phyloP scores from a whole-genome alignment of 2,113 vertebrate genomes.

The Motacilla alba region DNA sequence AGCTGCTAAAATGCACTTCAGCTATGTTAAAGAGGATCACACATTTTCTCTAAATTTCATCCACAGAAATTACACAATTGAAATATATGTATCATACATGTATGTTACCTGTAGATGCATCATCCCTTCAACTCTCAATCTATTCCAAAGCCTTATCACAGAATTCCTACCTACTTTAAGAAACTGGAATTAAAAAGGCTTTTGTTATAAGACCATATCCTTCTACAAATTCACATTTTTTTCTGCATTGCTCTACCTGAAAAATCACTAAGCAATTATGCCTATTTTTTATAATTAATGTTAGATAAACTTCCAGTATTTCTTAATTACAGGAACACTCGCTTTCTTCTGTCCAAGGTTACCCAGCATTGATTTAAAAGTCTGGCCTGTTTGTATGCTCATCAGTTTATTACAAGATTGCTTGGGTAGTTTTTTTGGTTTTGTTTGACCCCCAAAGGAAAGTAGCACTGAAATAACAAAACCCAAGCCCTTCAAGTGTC shows the following conservation, averaged over 20 bases:
- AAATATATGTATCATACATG: neutral
- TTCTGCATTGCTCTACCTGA: neutral
- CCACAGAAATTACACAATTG: neutral
- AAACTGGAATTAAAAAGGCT: neutral
- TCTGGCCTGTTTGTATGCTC: neutral
- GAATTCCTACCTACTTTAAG: neutral
- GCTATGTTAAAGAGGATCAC: neutral
- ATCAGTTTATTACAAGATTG: neutral
- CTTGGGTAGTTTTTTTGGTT: neutral
- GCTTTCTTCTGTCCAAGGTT: conserved; percentile 20
- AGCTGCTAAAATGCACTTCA: neutral
- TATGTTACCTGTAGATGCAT: neutral
- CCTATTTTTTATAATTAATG: neutral
- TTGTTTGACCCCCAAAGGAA: neutral
- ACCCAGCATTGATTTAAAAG: neutral
- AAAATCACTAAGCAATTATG: neutral
- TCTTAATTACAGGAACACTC: neutral
- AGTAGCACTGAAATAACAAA: neutral
- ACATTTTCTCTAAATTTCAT: neutral
- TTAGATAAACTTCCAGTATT: neutral
- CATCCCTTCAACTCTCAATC: neutral
- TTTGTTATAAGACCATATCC: neutral
- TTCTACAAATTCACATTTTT: neutral
- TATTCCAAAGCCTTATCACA: neutral
- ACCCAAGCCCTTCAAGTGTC: neutral